phyloP scores from a whole-genome alignment of 2,113 vertebrate species.

The Tenebrosternarchus preto region DNA sequence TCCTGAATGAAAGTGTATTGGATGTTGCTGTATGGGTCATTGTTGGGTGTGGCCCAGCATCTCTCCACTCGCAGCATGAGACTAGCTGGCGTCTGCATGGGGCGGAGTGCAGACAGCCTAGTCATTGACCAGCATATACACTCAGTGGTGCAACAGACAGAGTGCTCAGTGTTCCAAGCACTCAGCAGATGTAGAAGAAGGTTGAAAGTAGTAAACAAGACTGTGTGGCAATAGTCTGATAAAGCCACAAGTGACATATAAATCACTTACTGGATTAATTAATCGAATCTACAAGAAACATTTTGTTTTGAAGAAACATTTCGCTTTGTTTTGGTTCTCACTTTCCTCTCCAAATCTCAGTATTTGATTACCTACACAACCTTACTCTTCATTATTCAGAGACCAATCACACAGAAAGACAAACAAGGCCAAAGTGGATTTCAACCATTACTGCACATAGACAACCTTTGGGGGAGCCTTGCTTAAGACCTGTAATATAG shows the following conservation, averaged over 20 bases:
- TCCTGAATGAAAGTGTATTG: slow-evolving; percentile 78
- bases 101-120: slow-evolving; percentile 32
- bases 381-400: background rate
- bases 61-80: slow-evolving; percentile 73
- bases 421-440: too few relatives aligned
- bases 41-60: slow-evolving; percentile 76
- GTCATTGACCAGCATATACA: slow-evolving; percentile 18
- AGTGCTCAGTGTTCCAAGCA: slow-evolving; percentile 23
- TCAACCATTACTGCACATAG: background rate
- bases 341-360: slow-evolving; percentile 27
- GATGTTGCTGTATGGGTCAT: slow-evolving; percentile 74
- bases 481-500: background rate
- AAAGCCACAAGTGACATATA: slow-evolving; percentile 9
- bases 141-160: slow-evolving; percentile 3
- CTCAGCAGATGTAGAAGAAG: slow-evolving; percentile 32
- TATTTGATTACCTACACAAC: slow-evolving; percentile 46
- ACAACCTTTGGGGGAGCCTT: background rate
- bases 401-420: background rate
- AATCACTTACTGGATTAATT: slow-evolving; percentile 13
- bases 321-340: background rate
- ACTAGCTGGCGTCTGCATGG: slow-evolving; percentile 68
- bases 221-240: slow-evolving; percentile 28
- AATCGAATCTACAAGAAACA: slow-evolving; percentile 8
- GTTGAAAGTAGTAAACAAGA: slow-evolving; percentile 39
- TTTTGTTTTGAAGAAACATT: background rate